These are phyloP conservation scores for Nemotelus nigrinus DNA, from an alignment of 2,888 invertebrate genomes.

Conservation along the genomic window DNA sequence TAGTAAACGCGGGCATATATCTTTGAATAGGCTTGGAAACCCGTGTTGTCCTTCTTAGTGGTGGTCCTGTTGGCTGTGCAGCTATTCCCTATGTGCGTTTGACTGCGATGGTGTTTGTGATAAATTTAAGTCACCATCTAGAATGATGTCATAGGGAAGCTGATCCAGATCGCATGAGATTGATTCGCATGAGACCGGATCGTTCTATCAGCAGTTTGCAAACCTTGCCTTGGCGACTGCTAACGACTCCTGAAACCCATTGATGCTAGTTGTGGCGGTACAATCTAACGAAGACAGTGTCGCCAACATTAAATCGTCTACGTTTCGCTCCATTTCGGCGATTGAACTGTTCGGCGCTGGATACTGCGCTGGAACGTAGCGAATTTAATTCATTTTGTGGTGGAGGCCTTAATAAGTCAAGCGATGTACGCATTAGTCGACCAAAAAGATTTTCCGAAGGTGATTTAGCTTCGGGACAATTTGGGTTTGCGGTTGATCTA, in stretches of 20 bases:
- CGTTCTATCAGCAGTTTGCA: no score
- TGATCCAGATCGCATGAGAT: no score
- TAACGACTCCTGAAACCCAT: background rate
- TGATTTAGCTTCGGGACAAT: slow-evolving; percentile 13
- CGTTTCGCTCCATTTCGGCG: slow-evolving; percentile 29
- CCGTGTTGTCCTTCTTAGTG: no score
- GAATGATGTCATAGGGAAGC: no score
- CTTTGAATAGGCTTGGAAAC: no score
- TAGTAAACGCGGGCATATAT: no score
- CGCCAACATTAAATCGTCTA: slow-evolving; percentile 26
- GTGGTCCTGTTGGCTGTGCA: no score
- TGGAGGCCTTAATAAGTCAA: slow-evolving; percentile 24
- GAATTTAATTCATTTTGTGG: background rate
- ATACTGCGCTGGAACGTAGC: background rate
- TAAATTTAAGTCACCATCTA: no score
- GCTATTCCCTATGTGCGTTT: no score
- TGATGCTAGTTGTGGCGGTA: slow-evolving; percentile 8
- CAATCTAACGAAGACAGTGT: slow-evolving; percentile 28
- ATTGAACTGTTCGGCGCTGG: slow-evolving; percentile 17
- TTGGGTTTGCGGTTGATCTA: background rate
- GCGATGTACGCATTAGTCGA: slow-evolving; percentile 32
- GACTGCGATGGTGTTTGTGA: no score
- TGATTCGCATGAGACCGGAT: no score
- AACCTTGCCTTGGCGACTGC: no score
- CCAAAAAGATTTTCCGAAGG: slow-evolving; percentile 40